Percentiles rank a stretch among this genome's conserved stretches.
phyloP scores from a whole-genome alignment of 2,113 vertebrate species.

The Aptenodytes patagonicus region DNA sequence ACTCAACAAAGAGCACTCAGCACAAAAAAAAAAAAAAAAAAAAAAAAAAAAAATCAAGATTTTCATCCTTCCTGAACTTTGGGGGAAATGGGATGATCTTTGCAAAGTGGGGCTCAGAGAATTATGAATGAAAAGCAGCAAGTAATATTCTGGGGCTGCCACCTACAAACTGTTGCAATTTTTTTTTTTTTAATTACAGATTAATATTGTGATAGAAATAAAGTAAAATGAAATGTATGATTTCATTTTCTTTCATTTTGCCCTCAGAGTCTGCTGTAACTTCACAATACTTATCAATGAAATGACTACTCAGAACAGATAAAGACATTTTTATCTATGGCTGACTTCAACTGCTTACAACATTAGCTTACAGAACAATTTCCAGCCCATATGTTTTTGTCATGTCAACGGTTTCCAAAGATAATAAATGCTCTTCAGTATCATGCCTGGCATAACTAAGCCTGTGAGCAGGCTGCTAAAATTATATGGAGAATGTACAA shows the following conservation, averaged over 20 bases:
- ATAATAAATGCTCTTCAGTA: constrained; percentile 79
- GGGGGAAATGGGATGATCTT: neutral
- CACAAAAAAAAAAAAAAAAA: neutral
- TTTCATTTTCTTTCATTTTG: neutral
- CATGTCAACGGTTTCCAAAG: constrained; percentile 86
- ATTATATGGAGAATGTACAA: constrained; percentile 52
- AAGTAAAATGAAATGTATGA: neutral
- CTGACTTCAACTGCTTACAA: constrained; percentile 39
- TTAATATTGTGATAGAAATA: neutral
- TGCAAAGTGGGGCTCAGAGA: neutral
- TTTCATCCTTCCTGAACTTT: neutral
- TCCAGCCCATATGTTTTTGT: constrained; percentile 77
- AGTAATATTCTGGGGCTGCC: neutral
- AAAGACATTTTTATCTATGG: neutral
- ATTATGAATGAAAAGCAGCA: neutral
- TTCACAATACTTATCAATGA: neutral
- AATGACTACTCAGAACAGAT: neutral
- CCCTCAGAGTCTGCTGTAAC: neutral
- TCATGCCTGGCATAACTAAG: constrained; percentile 73
- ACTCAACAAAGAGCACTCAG: neutral
- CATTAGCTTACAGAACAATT: constrained; percentile 72
- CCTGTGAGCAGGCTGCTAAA: constrained; percentile 64
- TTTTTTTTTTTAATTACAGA: neutral
- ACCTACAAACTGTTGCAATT: neutral
- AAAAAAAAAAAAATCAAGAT: neutral